phyloP scores from a whole-genome alignment of 1,140 invertebrate species.

The Lordiphosa clarofinis region DNA sequence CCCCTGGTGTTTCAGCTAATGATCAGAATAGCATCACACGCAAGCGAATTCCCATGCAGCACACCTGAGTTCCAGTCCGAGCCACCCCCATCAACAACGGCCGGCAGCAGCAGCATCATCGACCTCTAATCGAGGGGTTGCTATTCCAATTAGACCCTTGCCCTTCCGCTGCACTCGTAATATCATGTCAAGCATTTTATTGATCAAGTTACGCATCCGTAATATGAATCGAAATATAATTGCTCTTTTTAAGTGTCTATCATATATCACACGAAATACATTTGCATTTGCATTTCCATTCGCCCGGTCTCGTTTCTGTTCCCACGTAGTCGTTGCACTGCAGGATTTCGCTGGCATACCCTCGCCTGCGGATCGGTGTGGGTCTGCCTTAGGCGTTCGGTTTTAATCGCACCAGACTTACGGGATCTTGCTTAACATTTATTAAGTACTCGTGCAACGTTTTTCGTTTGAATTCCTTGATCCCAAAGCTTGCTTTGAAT shows the following conservation, averaged over 20 bases:
- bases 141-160: conserved; percentile 61
- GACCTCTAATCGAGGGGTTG: conserved; percentile 10
- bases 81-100: conserved; percentile 25
- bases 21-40: conserved; percentile 68
- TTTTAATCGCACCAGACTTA: conserved; percentile 73
- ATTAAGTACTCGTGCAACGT: conserved; percentile 47
- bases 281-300: conserved; percentile 36
- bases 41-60: conserved; percentile 73
- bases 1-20: conserved; percentile 33
- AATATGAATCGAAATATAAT: conserved; percentile 76
- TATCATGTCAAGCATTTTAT: conserved; percentile 77
- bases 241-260: conserved; percentile 71
- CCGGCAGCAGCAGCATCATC: conserved; percentile 26
- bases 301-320: conserved; percentile 21
- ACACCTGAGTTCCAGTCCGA: conserved; percentile 52
- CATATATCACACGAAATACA: conserved; percentile 52
- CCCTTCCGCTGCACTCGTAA: conserved; percentile 22
- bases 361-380: conserved; percentile 12
- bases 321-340: conserved; percentile 34
- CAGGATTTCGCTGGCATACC: conserved; percentile 18
- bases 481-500: conserved; percentile 67
- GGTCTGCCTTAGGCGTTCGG: conserved; percentile 43
- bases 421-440: conserved; percentile 74
- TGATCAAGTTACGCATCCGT: conserved; percentile 77
- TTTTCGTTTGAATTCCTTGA: conserved; percentile 53